These are phyloP conservation scores for Andrena bicolor DNA, from an alignment of 2,888 invertebrate species.

Conservation along the genomic window DNA sequence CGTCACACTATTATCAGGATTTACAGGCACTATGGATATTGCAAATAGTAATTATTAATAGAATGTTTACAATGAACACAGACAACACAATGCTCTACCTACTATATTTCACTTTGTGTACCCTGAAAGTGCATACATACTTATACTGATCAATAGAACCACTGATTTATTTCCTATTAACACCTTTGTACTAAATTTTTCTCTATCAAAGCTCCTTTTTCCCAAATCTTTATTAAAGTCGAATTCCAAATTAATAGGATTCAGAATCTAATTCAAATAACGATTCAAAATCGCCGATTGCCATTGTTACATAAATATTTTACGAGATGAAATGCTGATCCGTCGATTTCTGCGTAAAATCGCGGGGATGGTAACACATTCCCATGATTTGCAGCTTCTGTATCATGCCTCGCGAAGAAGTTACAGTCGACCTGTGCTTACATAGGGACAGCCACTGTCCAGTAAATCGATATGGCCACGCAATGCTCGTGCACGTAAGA, in stretches of 20 bases:
- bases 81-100: neutral
- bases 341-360: conserved; percentile 33
- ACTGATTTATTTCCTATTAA: neutral
- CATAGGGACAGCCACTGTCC: conserved; percentile 77
- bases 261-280: neutral
- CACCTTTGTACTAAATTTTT: neutral
- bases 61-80: neutral
- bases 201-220: too few species aligned
- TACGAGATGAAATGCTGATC: conserved; percentile 41
- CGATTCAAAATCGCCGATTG: too few species aligned
- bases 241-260: too few species aligned
- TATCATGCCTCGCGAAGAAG: conserved; percentile 65
- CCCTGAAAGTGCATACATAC: too few species aligned
- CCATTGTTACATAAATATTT: conserved; percentile 41
- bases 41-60: neutral
- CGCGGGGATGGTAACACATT: conserved; percentile 64
- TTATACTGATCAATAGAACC: too few species aligned
- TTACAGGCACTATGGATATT: conserved; percentile 9
- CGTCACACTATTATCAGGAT: conserved; percentile 29
- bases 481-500: conserved; percentile 62
- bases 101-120: neutral
- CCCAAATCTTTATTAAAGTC: neutral
- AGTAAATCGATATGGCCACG: conserved; percentile 77
- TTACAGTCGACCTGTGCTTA: conserved; percentile 56
- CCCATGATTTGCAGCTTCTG: conserved; percentile 75